phyloP scores from a whole-genome alignment of 2,113 vertebrate species.

The Leucosticte australis region DNA sequence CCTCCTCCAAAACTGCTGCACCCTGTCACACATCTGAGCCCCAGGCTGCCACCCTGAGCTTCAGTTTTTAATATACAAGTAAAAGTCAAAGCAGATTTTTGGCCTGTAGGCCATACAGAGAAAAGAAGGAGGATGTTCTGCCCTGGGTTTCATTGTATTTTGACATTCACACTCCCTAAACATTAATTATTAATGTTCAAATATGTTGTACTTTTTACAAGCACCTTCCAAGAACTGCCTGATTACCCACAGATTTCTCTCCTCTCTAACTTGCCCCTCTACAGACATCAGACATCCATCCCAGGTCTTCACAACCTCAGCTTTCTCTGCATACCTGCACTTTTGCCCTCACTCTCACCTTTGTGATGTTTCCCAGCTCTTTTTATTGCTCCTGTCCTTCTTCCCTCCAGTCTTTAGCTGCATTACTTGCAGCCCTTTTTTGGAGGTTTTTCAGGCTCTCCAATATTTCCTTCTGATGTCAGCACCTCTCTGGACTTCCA shows the following conservation, averaged over 20 bases:
- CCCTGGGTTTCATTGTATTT: neutral
- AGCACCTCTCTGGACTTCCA: neutral
- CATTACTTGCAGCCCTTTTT: neutral
- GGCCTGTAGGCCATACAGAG: neutral
- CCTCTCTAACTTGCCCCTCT: neutral
- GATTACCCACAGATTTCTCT: neutral
- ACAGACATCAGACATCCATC: neutral
- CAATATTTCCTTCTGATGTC: neutral
- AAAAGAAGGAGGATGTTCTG: neutral
- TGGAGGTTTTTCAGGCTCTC: neutral
- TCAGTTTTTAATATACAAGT: neutral
- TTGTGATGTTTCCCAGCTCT: neutral
- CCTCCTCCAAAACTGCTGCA: neutral
- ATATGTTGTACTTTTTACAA: neutral
- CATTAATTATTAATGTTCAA: neutral
- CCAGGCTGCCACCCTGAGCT: neutral
- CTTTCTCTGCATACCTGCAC: neutral
- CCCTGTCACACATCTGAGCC: neutral
- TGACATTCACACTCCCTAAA: neutral
- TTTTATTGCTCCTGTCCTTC: neutral
- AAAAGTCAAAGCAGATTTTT: neutral
- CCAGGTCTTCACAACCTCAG: neutral
- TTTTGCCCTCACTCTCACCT: neutral
- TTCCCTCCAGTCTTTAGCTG: neutral
- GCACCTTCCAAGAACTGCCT: neutral